A percentile compares a stretch with the other conserved stretches of the same genome.
These are phyloP conservation scores for Sceloporus tristichus DNA, from an alignment of 2,113 vertebrate species.

Conservation along the genomic window DNA sequence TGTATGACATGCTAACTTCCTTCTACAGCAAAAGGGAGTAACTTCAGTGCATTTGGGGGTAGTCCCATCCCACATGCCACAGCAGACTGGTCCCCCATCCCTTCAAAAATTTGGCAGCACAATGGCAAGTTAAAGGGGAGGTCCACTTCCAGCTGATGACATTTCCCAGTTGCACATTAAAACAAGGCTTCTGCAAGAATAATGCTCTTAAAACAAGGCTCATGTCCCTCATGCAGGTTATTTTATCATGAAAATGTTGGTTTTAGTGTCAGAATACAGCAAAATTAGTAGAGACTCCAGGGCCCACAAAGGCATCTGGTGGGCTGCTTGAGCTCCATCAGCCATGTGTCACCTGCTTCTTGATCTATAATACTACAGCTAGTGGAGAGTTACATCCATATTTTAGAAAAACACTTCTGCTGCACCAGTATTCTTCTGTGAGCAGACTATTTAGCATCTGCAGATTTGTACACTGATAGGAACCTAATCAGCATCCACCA, in stretches of 20 bases:
- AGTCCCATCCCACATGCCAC: no score
- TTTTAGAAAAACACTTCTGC: slow-evolving; percentile 49
- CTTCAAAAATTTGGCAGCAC: no score
- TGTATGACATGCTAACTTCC: not conserved
- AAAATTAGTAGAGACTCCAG: no score
- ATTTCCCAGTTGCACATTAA: no score
- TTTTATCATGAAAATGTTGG: no score
- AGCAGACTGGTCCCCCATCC: no score
- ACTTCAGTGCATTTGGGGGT: no score
- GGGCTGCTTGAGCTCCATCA: not conserved
- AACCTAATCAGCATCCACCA: slow-evolving; percentile 27
- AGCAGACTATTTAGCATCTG: slow-evolving; percentile 47
- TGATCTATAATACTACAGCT: slow-evolving; percentile 18
- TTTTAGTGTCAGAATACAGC: not conserved
- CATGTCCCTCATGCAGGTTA: no score
- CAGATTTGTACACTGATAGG: slow-evolving; percentile 29
- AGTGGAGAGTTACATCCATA: slow-evolving; percentile 26
- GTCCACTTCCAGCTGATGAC: no score
- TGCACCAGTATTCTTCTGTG: slow-evolving; percentile 32
- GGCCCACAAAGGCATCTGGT: not conserved
- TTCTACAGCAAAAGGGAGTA: not conserved
- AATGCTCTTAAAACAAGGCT: no score
- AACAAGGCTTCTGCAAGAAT: no score
- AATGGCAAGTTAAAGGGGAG: no score
- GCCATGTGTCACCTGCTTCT: not conserved